Evolutionary conservation across 92 coral and sea anemone species (phyloP).

Genomic region (Heliopora coerulea): DNA sequence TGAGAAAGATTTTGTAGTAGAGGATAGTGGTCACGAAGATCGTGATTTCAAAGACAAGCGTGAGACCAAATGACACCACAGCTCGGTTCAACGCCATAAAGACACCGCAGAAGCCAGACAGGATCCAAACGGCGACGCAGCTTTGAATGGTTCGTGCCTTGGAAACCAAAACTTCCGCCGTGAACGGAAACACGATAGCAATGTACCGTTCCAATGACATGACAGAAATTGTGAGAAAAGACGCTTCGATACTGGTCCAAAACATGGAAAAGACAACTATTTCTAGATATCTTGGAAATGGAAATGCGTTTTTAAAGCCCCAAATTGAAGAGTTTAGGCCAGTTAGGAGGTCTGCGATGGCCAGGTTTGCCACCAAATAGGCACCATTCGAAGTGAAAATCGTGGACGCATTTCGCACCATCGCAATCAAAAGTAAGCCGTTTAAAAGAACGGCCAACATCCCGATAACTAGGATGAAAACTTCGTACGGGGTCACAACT

Average conservation of each 20-base stretch:
- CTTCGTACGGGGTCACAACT: slow-evolving; percentile 34
- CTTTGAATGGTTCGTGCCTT: slow-evolving; percentile 26
- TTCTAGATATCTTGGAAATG: neutral
- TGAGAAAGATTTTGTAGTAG: slow-evolving; percentile 31
- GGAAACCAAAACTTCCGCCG: neutral
- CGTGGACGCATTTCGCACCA: slow-evolving; percentile 5
- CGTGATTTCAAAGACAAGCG: slow-evolving; percentile 19
- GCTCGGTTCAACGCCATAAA: slow-evolving; percentile 3
- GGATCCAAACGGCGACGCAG: slow-evolving; percentile 8
- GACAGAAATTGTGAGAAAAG: slow-evolving; percentile 26
- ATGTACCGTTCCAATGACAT: slow-evolving; percentile 30
- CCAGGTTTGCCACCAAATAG: slow-evolving; percentile 29
- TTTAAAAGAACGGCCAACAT: slow-evolving; percentile 51
- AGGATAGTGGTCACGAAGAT: slow-evolving; percentile 18
- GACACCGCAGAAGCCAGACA: slow-evolving; percentile 9
- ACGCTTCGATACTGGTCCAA: slow-evolving; percentile 26
- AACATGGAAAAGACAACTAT: neutral
- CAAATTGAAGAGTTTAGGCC: slow-evolving; percentile 33
- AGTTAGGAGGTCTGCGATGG: slow-evolving; percentile 31
- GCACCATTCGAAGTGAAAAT: slow-evolving; percentile 35
- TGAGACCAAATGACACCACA: neutral
- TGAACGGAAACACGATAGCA: slow-evolving; percentile 26
- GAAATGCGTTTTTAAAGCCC: slow-evolving; percentile 4
- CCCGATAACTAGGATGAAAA: slow-evolving; percentile 61
- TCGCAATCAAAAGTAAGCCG: slow-evolving; percentile 61